Base-by-base conservation (phyloP, 2,113 vertebrate species). In the Oreochromis spilurus region DNA sequence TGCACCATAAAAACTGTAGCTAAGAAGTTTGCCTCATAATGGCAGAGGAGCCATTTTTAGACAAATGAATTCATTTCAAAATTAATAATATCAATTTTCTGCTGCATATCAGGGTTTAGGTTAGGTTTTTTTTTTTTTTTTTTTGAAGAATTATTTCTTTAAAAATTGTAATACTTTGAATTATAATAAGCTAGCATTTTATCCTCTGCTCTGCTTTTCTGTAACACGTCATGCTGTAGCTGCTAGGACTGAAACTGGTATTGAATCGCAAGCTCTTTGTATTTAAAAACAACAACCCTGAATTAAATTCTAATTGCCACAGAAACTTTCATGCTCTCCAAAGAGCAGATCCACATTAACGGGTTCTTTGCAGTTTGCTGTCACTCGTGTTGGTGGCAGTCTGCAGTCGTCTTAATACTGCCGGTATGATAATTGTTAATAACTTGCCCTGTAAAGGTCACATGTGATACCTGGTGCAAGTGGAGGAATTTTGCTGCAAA, bases 241-340 rank as follows among this genome's bases (percentile, higher is more conserved):
- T 34, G 17, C 1, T 52, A 34, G 26, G 26, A 34, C 26, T 52
- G 72, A 52, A 52, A 50, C 24, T 77, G 0, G 0, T 26, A 48
- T 75, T 75, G 2, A 29, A 75, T 50, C 1, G 0, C 43, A 50
- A 31, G 16, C 24, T 77, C 26, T 50, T 77, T 13, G 24, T 50
- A 77, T 77, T 54, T 36, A 16, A 16, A 5, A 0, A 1, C 9
- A 48, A 19, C 9, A 11, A 12, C 17, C 16, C 17, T 2, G 70
- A 50, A 77, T 31, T 52, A 9, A 31, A 52, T 45, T 77, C 1
- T 1, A 50, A 5, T 19, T 3, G 0, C 29, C 45, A 52, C 26
- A 52, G 3, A 50, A n/a, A 34, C 70, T 7, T 77, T 77, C 24
- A n/a, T 0, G 26, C 34, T 38, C 60, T 65, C 38, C 40, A 77